phyloP scores from a whole-genome alignment of 2,113 vertebrate species.

The Halcyon malimbica region DNA sequence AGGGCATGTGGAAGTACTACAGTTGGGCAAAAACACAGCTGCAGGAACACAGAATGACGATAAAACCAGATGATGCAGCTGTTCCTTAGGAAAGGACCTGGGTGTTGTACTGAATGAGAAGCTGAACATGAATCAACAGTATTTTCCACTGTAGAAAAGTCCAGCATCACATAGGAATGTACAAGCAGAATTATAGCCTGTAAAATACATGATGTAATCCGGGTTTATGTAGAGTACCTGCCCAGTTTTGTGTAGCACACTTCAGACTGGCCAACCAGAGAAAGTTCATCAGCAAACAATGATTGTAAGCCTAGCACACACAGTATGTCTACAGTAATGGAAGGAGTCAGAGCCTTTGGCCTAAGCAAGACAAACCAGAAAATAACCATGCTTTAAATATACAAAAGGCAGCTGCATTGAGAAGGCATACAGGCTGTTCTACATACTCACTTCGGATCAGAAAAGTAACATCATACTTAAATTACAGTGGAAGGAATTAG shows the following conservation, averaged over 20 bases:
- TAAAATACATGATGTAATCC: not conserved
- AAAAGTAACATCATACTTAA: not conserved
- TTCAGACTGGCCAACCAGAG: not conserved
- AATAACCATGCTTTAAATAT: not conserved
- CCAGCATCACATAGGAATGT: not conserved
- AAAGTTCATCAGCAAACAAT: not conserved
- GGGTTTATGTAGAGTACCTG: not conserved
- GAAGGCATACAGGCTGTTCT: not conserved
- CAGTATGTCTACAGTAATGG: not conserved
- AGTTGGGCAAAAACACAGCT: not conserved
- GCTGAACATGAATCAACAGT: not conserved
- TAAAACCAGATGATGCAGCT: not conserved
- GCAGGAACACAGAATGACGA: not conserved
- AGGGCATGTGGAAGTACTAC: not conserved
- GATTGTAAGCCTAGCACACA: not conserved
- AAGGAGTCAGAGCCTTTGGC: not conserved
- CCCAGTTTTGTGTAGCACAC: not conserved
- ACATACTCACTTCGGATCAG: fast-evolving
- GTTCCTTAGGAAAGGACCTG: not conserved
- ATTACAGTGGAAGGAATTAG: not conserved
- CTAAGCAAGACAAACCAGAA: not conserved
- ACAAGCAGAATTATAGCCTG: not conserved
- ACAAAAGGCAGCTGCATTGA: not conserved
- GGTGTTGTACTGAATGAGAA: not conserved
- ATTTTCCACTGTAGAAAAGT: not conserved